Conservation (phyloP, 2,113 vertebrate genomes). For the Pantherophis guttatus region DNA sequence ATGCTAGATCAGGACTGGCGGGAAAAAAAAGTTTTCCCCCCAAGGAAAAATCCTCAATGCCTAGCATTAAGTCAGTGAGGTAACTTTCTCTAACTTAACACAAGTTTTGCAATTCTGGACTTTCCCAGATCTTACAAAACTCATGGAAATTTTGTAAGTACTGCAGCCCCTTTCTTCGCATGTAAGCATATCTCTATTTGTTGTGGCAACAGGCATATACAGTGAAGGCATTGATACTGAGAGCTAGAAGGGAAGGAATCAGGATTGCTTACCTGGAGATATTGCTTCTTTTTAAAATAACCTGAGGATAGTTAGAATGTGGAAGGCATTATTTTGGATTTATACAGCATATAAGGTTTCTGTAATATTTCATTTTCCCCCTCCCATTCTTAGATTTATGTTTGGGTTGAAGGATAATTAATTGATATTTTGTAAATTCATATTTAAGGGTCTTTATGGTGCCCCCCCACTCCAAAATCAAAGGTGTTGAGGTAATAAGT, state of each 20-base stretch:
- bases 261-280: background rate
- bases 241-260: background rate
- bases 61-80: background rate
- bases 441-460: background rate
- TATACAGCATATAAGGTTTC: background rate
- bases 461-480: background rate
- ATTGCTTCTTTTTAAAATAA: background rate
- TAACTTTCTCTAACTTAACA: slow-evolving; percentile 4
- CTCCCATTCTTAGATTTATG: background rate
- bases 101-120: slow-evolving; percentile 11
- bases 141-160: slow-evolving; percentile 7
- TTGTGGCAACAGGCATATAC: slow-evolving; percentile 4
- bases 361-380: background rate
- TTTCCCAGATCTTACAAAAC: slow-evolving; percentile 11
- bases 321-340: background rate
- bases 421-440: background rate
- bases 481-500: background rate
- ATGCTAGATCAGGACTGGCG: background rate
- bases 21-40: background rate
- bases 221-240: background rate
- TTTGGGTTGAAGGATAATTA: background rate
- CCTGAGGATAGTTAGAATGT: background rate
- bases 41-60: background rate
- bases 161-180: background rate
- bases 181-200: slow-evolving; percentile 19